phyloP scores from a whole-genome alignment of 2,888 invertebrate species.

The Tachina fera region DNA sequence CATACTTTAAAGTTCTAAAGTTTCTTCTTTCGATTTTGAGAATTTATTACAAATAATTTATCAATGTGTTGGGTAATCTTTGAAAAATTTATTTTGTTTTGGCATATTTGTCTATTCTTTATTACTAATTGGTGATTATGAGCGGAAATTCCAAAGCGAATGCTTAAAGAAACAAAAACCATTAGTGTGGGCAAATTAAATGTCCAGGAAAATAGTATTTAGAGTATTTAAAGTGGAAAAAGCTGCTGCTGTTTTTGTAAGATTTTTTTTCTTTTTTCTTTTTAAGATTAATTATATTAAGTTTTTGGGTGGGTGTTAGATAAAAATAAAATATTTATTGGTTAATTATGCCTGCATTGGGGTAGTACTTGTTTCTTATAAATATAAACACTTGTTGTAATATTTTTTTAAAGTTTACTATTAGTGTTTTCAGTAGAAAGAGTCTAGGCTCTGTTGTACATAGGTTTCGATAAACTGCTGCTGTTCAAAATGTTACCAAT shows the following conservation, averaged over 20 bases:
- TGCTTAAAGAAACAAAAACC: background rate
- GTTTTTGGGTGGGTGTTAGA: conserved; percentile 17
- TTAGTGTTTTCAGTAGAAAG: too few species aligned
- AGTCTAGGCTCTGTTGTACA: too few species aligned
- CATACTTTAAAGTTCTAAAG: conserved; percentile 29
- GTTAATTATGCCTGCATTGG: background rate
- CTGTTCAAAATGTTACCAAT: too few species aligned
- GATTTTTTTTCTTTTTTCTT: conserved; percentile 3
- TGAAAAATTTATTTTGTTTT: conserved; percentile 64
- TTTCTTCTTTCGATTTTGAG: conserved; percentile 66
- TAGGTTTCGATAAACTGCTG: too few species aligned
- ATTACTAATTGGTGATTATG: conserved; percentile 82
- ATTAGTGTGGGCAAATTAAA: conserved; percentile 28
- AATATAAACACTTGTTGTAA: background rate
- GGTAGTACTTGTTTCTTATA: background rate
- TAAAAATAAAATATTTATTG: background rate
- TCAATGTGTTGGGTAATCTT: conserved; percentile 74
- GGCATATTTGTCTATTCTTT: conserved; percentile 80
- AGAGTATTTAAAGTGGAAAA: background rate
- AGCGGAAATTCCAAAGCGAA: conserved; percentile 74
- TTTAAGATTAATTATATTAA: conserved; percentile 42
- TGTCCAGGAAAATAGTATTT: conserved; percentile 4
- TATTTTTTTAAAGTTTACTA: background rate
- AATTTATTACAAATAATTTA: conserved; percentile 81
- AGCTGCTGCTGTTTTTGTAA: background rate